Conservation (phyloP, 2,797 vertebrate species). For the Antrozous pallidus region DNA sequence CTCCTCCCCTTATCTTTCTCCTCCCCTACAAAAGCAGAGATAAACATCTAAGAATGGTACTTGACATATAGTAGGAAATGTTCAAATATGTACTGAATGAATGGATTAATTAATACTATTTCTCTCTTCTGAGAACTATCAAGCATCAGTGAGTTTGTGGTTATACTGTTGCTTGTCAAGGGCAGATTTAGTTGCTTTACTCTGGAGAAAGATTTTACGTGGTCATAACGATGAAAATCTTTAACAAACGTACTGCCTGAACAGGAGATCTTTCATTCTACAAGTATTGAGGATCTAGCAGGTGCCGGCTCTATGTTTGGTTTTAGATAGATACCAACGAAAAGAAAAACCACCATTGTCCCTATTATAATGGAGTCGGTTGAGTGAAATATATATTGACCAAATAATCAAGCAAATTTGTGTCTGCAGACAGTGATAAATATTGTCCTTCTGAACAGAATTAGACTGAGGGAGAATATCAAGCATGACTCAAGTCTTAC, state of each 20-base stretch:
- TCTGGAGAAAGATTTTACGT: conserved; percentile 4
- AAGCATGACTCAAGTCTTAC: background rate
- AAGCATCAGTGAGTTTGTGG: background rate
- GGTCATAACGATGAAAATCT: conserved; percentile 21
- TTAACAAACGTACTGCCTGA: background rate
- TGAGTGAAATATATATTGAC: background rate
- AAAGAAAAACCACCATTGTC: background rate
- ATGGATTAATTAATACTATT: background rate
- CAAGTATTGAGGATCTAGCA: background rate
- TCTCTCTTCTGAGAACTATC: conserved; percentile 17
- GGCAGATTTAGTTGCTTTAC: background rate
- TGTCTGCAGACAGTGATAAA: background rate
- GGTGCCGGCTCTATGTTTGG: background rate
- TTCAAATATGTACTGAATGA: background rate
- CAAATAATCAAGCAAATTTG: conserved; percentile 22
- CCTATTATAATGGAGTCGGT: background rate
- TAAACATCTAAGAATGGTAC: background rate
- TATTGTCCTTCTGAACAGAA: background rate
- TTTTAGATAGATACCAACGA: background rate
- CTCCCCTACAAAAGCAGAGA: background rate
- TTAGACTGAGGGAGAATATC: background rate
- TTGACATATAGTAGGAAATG: background rate
- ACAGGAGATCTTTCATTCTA: background rate
- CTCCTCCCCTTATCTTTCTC: background rate
- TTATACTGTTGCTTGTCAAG: background rate